These are phyloP conservation scores for Spea bombifrons DNA, from an alignment of 2,113 vertebrate genomes.

Conservation along the genomic window DNA sequence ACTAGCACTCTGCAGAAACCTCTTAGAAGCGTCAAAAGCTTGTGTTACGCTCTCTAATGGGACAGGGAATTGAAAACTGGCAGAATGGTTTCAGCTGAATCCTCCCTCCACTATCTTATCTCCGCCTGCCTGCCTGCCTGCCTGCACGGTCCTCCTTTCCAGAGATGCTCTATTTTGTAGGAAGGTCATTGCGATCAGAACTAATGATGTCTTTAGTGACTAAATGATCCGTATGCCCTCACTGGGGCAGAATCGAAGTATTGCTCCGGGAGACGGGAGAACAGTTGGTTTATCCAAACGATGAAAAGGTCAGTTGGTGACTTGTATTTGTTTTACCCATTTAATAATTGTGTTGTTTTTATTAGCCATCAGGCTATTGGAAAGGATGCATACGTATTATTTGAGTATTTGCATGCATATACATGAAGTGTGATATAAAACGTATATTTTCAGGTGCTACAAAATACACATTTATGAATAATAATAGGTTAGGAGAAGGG, in stretches of 20 bases:
- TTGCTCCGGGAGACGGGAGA: neutral
- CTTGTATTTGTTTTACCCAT: neutral
- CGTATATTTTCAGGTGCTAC: no score
- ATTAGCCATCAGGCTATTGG: no score
- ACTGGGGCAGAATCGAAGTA: neutral
- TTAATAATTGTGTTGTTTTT: no score
- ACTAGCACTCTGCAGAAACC: conserved; percentile 29
- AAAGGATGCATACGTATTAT: no score
- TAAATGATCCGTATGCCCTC: neutral
- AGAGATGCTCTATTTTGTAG: conserved; percentile 24
- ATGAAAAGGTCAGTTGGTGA: conserved; percentile 29
- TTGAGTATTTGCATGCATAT: no score
- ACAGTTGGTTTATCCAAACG: neutral
- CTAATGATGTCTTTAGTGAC: neutral
- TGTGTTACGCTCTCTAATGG: conserved; percentile 64
- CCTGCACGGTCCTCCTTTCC: conserved; percentile 18
- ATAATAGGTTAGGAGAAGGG: no score
- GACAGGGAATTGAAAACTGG: conserved; percentile 59
- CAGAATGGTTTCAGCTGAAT: conserved; percentile 51
- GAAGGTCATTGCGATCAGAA: conserved; percentile 28
- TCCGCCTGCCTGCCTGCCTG: conserved; percentile 34
- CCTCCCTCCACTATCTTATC: conserved; percentile 16
- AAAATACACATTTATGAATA: no score
- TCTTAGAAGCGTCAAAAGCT: conserved; percentile 56
- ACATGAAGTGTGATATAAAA: no score